Evolutionary conservation across 2,797 vertebrate species (phyloP).

Genomic region (Atherinosoma microstoma): DNA sequence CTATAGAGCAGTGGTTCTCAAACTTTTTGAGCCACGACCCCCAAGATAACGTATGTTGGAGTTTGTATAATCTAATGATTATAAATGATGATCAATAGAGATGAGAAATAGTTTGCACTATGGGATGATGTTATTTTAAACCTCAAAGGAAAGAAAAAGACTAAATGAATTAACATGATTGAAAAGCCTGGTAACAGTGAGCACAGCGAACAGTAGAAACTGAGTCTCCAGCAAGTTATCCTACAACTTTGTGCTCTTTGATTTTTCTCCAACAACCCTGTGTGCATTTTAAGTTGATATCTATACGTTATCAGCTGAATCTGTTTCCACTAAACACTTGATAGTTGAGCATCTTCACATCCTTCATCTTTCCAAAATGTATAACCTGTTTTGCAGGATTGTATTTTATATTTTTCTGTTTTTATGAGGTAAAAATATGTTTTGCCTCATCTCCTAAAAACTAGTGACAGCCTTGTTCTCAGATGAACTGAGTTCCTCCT

Average conservation of each 20-base stretch:
- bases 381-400: neutral
- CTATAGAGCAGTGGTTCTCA: too few relatives aligned
- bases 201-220: neutral
- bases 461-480: neutral
- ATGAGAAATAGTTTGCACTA: neutral
- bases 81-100: neutral
- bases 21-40: too few relatives aligned
- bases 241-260: neutral
- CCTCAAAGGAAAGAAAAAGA: neutral
- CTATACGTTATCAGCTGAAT: neutral
- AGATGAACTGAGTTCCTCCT: neutral
- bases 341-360: neutral
- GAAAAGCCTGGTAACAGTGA: neutral
- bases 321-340: neutral
- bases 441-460: neutral
- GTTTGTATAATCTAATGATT: neutral
- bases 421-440: neutral
- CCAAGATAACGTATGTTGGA: too few relatives aligned
- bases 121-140: neutral
- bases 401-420: neutral
- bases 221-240: neutral
- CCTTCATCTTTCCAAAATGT: neutral
- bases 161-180: neutral
- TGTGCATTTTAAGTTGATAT: neutral
- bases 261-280: neutral